Base-by-base conservation (phyloP, 2,113 vertebrate species). In the Cynoglossus semilaevis region DNA sequence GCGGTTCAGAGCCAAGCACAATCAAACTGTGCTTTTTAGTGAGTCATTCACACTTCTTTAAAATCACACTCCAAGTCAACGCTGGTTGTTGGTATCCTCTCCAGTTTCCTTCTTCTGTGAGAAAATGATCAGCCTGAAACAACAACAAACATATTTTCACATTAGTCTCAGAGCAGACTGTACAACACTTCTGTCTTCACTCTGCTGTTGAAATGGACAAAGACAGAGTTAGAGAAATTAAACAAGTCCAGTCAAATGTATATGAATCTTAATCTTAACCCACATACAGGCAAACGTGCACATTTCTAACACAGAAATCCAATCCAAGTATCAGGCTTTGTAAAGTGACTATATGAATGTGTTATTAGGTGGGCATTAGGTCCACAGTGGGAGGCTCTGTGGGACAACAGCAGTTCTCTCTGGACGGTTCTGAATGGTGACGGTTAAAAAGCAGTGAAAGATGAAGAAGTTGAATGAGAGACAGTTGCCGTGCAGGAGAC, bases 41-140 rank as follows among this genome's bases (percentile, higher is more conserved):
- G 41, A 43, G 17, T 46, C 56, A 64, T 44, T 77, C 35, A 58
- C 40, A 53, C 52, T 29, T 64, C 50, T 37, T 63, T 72, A 60
- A 67, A 71, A 69, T 50, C 46, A 38, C 56, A 77, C 63, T 70
- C 51, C 16, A 47, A 58, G 50, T 47, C 53, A 54, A 57, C 52
- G 53, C 41, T 65, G 72, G 72, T 57, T 36, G 2, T 37, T 79
- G 79, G 60, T 84, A 77, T 58, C 80, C 77, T 82, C 67, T 87
- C 63, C 82, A 79, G 62, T 34, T 79, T 71, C 79, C 65, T 70
- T 87, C 85, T 57, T 56, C 79, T 72, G 89, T 77, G 61, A 75
- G 88, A 87, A 75, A 64, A 57, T 62, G 61, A 84, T 86, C 22
- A 40, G 79, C 89, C 93, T 95, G 87, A 43, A 86, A 86, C 29